Evolutionary conservation across 2,888 invertebrate species (phyloP).

Genomic region (Spicauda simplicius): DNA sequence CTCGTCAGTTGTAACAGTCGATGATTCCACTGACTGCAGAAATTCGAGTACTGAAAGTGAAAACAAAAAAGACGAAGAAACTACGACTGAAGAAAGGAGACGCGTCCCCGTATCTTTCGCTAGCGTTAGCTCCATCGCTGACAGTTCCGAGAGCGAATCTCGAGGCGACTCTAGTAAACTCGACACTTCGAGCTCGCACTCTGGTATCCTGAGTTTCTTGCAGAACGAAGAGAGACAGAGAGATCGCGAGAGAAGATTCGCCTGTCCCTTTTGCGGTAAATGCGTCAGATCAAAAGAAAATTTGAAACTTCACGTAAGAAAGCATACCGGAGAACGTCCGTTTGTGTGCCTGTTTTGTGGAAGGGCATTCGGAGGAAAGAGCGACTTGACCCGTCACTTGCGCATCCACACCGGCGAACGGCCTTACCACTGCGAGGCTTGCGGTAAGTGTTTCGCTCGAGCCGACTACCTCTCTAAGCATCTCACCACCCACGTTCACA

Average conservation of each 20-base stretch:
- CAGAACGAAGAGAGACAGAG: constrained; percentile 82
- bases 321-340: constrained; percentile 94
- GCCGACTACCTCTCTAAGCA: constrained; percentile 96
- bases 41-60: constrained; percentile 74
- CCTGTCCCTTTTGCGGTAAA: constrained; percentile 95
- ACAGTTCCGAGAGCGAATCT: constrained; percentile 81
- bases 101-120: constrained; percentile 80
- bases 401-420: constrained; percentile 95
- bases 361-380: constrained; percentile 94
- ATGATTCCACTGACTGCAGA: constrained; percentile 76
- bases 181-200: constrained; percentile 83
- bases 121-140: constrained; percentile 81
- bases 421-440: constrained; percentile 96
- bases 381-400: constrained; percentile 93
- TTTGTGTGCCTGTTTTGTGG: constrained; percentile 96
- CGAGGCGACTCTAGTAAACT: constrained; percentile 74
- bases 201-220: constrained; percentile 87
- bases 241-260: constrained; percentile 91
- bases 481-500: constrained; percentile 95
- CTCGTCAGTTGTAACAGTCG: constrained; percentile 77
- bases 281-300: constrained; percentile 95
- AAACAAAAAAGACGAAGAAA: constrained; percentile 63
- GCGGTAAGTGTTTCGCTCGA: constrained; percentile 95
- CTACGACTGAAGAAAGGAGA: constrained; percentile 59
- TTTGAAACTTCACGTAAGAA: constrained; percentile 93